A percentile compares a stretch with the other conserved stretches of the same genome.
Evolutionary conservation across 2,797 vertebrate species (phyloP).

Genomic region (Heteromormyrus szaboi): DNA sequence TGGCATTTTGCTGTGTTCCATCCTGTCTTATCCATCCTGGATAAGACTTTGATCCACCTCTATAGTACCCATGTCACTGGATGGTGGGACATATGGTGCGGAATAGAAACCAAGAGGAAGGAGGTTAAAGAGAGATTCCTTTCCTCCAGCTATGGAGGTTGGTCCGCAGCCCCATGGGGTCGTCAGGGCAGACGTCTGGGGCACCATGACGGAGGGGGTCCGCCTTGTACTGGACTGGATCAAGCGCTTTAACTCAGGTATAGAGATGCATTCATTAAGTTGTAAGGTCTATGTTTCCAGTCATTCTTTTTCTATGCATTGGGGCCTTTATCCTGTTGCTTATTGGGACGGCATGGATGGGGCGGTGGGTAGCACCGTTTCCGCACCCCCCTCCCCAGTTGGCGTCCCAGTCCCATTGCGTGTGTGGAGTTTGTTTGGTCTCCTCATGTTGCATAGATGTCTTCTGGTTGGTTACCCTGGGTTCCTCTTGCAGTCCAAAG

Average conservation of each 20-base stretch:
- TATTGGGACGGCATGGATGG: not conserved
- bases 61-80: not conserved
- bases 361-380: not conserved
- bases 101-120: not conserved
- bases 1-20: not conserved
- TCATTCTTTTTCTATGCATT: not conserved
- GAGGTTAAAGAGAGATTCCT: not conserved
- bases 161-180: constrained; percentile 76
- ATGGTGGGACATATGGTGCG: not conserved
- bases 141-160: constrained; percentile 65
- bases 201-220: constrained; percentile 60
- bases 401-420: not conserved
- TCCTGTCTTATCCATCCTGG: not conserved
- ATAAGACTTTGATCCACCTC: not conserved
- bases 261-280: constrained; percentile 44
- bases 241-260: constrained; percentile 73
- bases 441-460: not conserved
- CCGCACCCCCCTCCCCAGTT: not conserved
- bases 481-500: not conserved
- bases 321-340: not conserved
- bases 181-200: constrained; percentile 62
- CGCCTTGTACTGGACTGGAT: constrained; percentile 66
- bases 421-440: not conserved
- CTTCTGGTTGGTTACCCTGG: not conserved
- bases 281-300: not conserved